A percentile compares a stretch with the other conserved stretches of the same genome.
Conservation (phyloP, 2,888 invertebrate species). For the Clepsis dumicolana region DNA sequence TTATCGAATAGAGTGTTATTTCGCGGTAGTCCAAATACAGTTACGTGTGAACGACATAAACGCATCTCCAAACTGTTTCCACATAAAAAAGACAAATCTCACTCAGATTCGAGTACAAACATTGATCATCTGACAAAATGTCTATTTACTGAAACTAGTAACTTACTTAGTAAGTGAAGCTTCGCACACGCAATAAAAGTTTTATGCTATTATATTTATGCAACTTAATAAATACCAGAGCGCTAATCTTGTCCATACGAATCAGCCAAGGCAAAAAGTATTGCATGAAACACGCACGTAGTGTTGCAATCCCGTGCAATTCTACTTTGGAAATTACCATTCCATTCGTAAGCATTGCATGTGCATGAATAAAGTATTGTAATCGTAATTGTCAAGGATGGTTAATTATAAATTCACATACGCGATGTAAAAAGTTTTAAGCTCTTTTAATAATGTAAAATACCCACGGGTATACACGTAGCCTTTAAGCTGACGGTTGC, state of each 20-base stretch:
- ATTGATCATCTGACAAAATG: too few relatives aligned
- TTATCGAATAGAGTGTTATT: too few relatives aligned
- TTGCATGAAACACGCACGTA: conserved; percentile 1
- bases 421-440: conserved; percentile 2
- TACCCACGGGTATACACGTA: not conserved
- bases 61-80: too few relatives aligned
- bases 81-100: too few relatives aligned
- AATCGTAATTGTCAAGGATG: not conserved
- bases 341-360: not conserved
- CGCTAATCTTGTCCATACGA: not conserved
- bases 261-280: not conserved
- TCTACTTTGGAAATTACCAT: not conserved
- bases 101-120: too few relatives aligned
- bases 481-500: not conserved
- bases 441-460: not conserved
- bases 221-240: not conserved
- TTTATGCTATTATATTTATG: not conserved
- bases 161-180: too few relatives aligned
- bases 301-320: not conserved
- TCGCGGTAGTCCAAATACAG: too few relatives aligned
- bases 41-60: too few relatives aligned
- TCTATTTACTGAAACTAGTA: too few relatives aligned
- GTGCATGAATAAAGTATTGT: not conserved
- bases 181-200: not conserved
- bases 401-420: not conserved